These are phyloP conservation scores for Coptodon rendalli DNA, from an alignment of 2,113 vertebrate genomes.

Conservation along the genomic window DNA sequence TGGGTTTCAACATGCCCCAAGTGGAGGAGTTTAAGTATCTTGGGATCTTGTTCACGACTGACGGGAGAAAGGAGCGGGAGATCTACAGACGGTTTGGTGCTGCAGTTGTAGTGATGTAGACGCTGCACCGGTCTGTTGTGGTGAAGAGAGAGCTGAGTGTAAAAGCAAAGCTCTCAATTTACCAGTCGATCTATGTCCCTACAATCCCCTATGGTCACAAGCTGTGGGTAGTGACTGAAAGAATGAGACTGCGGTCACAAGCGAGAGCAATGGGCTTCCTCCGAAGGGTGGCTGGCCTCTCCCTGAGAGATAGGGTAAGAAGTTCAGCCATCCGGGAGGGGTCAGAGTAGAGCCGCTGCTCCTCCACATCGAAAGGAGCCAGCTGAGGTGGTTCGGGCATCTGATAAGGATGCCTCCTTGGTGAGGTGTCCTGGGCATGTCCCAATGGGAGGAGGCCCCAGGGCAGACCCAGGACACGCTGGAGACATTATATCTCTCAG, in stretches of 20 bases:
- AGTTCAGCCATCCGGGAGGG: background rate
- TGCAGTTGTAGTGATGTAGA: background rate
- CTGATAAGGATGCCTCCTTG: background rate
- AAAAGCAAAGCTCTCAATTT: background rate
- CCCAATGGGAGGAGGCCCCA: background rate
- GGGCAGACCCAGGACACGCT: background rate
- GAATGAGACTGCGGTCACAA: accelerated
- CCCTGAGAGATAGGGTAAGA: background rate
- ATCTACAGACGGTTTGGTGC: background rate
- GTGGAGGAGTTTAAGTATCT: background rate
- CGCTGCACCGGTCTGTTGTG: accelerated
- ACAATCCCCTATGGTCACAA: background rate
- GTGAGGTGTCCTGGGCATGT: background rate
- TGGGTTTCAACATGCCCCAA: background rate
- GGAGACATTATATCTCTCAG: background rate
- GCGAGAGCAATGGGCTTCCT: background rate
- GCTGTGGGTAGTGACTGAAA: background rate
- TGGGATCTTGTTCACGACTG: background rate
- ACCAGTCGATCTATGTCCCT: background rate
- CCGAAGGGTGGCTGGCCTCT: background rate
- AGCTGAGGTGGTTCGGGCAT: background rate
- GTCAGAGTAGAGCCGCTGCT: background rate
- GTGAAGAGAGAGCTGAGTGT: background rate
- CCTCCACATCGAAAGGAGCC: background rate
- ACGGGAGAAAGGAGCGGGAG: accelerated